These are phyloP conservation scores for Nephrotoma flavescens DNA, from an alignment of 2,888 invertebrate genomes.

Conservation along the genomic window DNA sequence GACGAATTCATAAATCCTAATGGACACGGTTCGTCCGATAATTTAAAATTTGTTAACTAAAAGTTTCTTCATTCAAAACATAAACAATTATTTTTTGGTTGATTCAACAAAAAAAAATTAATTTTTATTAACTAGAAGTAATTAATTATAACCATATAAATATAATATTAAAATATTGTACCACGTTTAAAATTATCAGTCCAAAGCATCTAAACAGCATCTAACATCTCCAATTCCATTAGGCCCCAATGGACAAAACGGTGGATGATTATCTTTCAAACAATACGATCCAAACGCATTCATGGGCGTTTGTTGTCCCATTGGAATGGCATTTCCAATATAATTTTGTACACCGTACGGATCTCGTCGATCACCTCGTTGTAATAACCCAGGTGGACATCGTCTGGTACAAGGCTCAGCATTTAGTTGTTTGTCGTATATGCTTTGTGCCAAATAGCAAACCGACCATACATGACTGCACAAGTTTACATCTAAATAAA, in stretches of 20 bases:
- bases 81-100: neutral
- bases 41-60: too few relatives aligned
- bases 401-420: constrained; percentile 60
- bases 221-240: constrained; percentile 45
- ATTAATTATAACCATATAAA: neutral
- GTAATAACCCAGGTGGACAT: constrained; percentile 48
- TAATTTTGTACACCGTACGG: constrained; percentile 25
- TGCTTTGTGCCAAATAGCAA: constrained; percentile 64
- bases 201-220: constrained; percentile 36
- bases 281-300: constrained; percentile 56
- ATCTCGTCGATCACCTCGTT: constrained; percentile 8
- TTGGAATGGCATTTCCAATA: constrained; percentile 41
- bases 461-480: constrained; percentile 71
- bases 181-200: neutral
- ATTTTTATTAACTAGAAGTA: neutral
- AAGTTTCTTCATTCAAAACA: neutral
- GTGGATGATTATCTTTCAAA: constrained; percentile 44
- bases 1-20: too few relatives aligned
- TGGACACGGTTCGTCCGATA: too few relatives aligned
- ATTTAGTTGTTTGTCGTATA: constrained; percentile 38
- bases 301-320: constrained; percentile 59
- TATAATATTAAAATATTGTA: neutral
- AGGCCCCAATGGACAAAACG: constrained; percentile 48
- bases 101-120: neutral
- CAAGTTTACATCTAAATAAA: constrained; percentile 44